A percentile compares a stretch with the other conserved stretches of the same genome.
Evolutionary conservation across 2,888 invertebrate genomes (phyloP).

Genomic region (Argynnis bischoffii): DNA sequence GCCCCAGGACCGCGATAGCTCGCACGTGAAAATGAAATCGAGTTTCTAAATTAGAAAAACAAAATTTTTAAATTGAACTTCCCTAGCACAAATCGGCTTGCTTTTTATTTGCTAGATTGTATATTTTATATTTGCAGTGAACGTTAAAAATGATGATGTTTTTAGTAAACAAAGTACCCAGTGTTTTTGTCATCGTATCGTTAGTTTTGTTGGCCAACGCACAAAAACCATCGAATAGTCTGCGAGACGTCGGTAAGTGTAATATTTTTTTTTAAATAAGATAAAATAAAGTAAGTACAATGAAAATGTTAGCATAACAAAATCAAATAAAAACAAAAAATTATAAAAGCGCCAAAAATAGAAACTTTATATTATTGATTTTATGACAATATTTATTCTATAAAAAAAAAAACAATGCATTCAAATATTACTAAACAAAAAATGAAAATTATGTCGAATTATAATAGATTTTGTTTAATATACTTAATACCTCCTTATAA

Average conservation of each 20-base stretch:
- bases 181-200: conserved; percentile 66
- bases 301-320: background rate
- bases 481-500: background rate
- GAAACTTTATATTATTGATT: too few species aligned
- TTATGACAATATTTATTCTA: too few species aligned
- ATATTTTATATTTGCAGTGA: conserved; percentile 31
- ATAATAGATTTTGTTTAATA: background rate
- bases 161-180: conserved; percentile 62
- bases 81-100: conserved; percentile 15
- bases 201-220: conserved; percentile 72
- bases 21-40: conserved; percentile 71
- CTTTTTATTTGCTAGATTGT: conserved; percentile 31
- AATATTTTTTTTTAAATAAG: conserved; percentile 16
- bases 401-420: too few species aligned
- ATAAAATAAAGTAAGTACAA: background rate
- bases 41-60: conserved; percentile 56
- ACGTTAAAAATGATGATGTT: conserved; percentile 59
- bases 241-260: conserved; percentile 71
- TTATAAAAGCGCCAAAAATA: too few species aligned
- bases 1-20: conserved; percentile 55
- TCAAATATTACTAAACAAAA: too few species aligned
- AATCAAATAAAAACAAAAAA: background rate
- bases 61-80: conserved; percentile 32
- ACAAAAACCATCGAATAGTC: conserved; percentile 66
- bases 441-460: too few species aligned